Conservation (phyloP, 2,888 invertebrate species). For the Linnaemya vulpina region DNA sequence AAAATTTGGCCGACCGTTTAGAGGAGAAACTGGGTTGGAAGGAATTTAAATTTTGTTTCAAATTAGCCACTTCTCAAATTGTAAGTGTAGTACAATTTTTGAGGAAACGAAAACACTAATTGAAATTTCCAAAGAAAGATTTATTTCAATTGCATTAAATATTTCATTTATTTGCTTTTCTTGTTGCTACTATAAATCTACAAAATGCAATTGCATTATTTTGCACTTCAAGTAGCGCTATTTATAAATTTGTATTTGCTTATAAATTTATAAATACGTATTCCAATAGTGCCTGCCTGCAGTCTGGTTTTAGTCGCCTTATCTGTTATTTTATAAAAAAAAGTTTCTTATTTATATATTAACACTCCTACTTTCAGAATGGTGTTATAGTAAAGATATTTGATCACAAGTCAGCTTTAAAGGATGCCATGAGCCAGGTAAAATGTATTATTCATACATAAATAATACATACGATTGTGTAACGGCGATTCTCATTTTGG, state of each 20-base stretch:
- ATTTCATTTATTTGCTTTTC: too few relatives aligned
- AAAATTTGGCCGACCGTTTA: conserved; percentile 86
- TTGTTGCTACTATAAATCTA: too few relatives aligned
- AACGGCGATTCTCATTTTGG: too few relatives aligned
- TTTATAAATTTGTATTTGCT: too few relatives aligned
- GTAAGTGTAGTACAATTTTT: too few relatives aligned
- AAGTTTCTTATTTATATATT: background rate
- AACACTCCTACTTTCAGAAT: conserved; percentile 80
- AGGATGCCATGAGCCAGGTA: conserved; percentile 84
- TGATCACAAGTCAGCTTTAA: conserved; percentile 83
- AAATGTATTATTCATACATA: background rate
- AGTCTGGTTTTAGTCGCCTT: too few relatives aligned
- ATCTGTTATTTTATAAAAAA: too few relatives aligned
- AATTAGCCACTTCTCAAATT: conserved; percentile 87
- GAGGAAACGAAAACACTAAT: background rate
- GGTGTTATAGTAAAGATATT: conserved; percentile 84
- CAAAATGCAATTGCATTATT: too few relatives aligned
- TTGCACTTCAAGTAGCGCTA: too few relatives aligned
- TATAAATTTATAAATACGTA: too few relatives aligned
- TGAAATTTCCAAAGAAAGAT: background rate
- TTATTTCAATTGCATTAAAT: too few relatives aligned
- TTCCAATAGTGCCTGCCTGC: too few relatives aligned
- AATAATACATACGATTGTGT: background rate
- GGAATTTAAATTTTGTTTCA: conserved; percentile 86
- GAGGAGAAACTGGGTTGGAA: conserved; percentile 86